Conservation (phyloP, 2,113 vertebrate genomes). For the Eonycteris spelaea region DNA sequence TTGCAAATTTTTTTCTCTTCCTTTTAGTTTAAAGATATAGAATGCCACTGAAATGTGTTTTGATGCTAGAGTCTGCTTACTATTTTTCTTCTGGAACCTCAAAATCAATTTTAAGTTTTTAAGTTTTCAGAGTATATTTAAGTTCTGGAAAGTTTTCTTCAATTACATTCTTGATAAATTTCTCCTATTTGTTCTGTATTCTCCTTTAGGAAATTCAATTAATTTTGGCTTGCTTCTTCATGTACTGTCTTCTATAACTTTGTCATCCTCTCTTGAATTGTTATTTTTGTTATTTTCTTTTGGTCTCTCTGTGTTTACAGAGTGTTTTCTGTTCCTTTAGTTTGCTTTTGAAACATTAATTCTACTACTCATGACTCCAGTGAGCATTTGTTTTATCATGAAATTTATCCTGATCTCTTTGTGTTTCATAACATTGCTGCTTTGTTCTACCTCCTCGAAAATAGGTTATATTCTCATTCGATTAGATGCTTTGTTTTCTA, state of each 20-base stretch:
- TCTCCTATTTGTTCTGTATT: not conserved
- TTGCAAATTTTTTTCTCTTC: not conserved
- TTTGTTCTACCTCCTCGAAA: not conserved
- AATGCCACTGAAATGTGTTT: not conserved
- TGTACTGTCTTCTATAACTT: not conserved
- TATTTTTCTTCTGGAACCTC: not conserved
- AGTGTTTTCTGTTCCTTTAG: not conserved
- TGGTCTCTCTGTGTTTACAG: not conserved
- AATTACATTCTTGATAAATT: not conserved
- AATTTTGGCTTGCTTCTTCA: not conserved
- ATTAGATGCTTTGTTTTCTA: not conserved
- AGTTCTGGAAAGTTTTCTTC: not conserved
- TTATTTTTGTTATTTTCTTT: constrained; percentile 26
- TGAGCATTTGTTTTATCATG: not conserved
- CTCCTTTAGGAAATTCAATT: not conserved
- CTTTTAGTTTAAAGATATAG: not conserved
- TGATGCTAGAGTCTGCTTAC: not conserved
- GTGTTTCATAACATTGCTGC: not conserved
- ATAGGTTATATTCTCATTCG: not conserved
- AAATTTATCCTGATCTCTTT: not conserved
- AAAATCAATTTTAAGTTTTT: not conserved
- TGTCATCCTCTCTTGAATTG: not conserved
- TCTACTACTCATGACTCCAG: not conserved
- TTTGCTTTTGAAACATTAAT: constrained; percentile 10
- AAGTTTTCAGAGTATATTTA: not conserved